Evolutionary conservation across 37 sponge, comb jelly and placozoan species (phyloP).

Genomic region (Spongilla lacustris): DNA sequence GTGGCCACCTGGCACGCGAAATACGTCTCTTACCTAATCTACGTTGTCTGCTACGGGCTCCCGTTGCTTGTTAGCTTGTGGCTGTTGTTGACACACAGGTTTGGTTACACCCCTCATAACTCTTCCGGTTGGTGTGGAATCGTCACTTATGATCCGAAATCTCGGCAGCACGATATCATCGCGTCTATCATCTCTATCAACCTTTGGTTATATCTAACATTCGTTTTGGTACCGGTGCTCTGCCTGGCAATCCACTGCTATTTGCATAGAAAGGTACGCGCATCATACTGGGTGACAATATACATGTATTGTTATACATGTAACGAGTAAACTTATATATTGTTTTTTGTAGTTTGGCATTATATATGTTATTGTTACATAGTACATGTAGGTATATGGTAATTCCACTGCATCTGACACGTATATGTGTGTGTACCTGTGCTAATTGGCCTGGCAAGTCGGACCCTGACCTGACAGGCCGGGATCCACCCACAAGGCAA

Average conservation of each 20-base stretch:
- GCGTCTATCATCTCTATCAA: slow-evolving; percentile 28
- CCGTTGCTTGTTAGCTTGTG: slow-evolving; percentile 16
- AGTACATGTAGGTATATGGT: too few relatives aligned
- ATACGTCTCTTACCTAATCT: background rate
- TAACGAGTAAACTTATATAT: too few relatives aligned
- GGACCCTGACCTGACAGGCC: too few relatives aligned
- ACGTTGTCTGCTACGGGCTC: slow-evolving; percentile 28
- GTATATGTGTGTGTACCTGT: too few relatives aligned
- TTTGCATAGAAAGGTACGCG: background rate
- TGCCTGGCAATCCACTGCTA: slow-evolving; percentile 25
- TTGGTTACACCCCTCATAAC: slow-evolving; percentile 14
- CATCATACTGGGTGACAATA: background rate
- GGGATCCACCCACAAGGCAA: too few relatives aligned
- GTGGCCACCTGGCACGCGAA: background rate
- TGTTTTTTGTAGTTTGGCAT: too few relatives aligned
- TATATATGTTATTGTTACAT: too few relatives aligned
- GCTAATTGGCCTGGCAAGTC: too few relatives aligned
- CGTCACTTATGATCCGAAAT: background rate
- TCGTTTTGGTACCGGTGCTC: slow-evolving; percentile 32
- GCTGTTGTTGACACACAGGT: background rate
- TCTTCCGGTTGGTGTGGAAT: slow-evolving; percentile 39
- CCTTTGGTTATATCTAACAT: slow-evolving; percentile 57
- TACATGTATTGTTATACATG: too few relatives aligned
- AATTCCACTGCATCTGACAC: too few relatives aligned
- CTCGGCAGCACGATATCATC: background rate